Percentiles rank a stretch among this genome's conserved stretches.
Evolutionary conservation across 2,113 vertebrate genomes (phyloP).

Genomic region (Eolophus roseicapilla): DNA sequence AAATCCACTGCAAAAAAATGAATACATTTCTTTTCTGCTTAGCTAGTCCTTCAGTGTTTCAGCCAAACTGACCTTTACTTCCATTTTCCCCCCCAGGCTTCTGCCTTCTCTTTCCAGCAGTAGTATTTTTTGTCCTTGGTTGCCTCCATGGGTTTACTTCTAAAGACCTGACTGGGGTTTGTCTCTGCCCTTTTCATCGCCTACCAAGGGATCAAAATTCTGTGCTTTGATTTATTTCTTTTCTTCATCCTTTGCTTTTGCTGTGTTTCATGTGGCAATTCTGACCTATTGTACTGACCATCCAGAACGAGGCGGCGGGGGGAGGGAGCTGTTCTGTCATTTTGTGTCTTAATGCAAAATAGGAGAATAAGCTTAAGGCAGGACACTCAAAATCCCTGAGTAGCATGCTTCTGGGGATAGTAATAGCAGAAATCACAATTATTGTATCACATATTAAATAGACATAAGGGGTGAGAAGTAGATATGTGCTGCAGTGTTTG

Average conservation of each 20-base stretch:
- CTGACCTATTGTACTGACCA: not conserved
- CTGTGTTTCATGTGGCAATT: not conserved
- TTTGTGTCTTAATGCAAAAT: not conserved
- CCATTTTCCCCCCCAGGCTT: not conserved
- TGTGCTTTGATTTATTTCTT: not conserved
- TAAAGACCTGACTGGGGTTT: not conserved
- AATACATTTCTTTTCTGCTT: not conserved
- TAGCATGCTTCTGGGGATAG: not conserved
- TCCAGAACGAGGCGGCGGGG: not conserved
- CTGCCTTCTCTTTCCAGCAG: not conserved
- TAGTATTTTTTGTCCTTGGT: not conserved
- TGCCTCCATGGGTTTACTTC: not conserved
- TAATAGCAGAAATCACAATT: not conserved
- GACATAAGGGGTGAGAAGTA: not conserved
- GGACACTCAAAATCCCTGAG: not conserved
- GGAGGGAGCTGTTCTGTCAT: not conserved
- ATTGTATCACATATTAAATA: not conserved
- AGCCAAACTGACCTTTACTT: constrained; percentile 27
- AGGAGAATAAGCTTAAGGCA: not conserved
- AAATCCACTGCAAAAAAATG: not conserved
- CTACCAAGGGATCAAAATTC: not conserved
- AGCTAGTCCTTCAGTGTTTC: not conserved
- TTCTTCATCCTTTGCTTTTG: not conserved
- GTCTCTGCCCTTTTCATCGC: not conserved
- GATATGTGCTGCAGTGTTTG: accelerated